Conservation (phyloP, 2,113 vertebrate genomes). For the Raja brachyura region DNA sequence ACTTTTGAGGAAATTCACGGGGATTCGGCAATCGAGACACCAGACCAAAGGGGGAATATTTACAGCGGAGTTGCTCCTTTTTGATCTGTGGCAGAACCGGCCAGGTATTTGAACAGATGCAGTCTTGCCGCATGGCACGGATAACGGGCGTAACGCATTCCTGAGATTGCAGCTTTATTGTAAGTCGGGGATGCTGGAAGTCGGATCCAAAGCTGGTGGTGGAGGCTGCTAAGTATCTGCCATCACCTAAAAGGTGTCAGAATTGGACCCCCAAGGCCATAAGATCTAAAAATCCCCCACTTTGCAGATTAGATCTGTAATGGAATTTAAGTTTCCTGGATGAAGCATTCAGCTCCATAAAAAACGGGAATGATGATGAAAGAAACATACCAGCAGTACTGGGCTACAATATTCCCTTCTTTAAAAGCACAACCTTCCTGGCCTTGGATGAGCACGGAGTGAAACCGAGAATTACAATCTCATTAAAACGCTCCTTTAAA, state of each 20-base stretch:
- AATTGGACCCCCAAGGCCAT: constrained; percentile 2
- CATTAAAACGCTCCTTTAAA: neutral
- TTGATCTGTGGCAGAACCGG: neutral
- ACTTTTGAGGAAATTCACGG: neutral
- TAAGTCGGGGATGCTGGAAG: neutral
- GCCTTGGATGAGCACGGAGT: neutral
- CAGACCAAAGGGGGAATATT: neutral
- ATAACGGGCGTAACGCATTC: neutral
- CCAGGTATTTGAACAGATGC: constrained; percentile 10
- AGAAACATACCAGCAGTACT: neutral
- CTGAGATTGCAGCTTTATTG: constrained; percentile 3
- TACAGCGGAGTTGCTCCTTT: neutral
- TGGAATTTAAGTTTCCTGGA: constrained; percentile 33
- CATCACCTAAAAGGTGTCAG: constrained; percentile 11
- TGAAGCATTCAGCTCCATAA: constrained; percentile 10
- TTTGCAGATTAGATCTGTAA: neutral
- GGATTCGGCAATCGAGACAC: neutral
- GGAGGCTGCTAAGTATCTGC: constrained; percentile 6
- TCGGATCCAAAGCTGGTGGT: neutral
- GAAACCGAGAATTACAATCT: neutral
- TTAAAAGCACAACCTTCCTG: neutral
- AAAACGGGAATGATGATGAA: neutral
- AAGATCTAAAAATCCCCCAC: neutral
- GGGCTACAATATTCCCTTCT: neutral
- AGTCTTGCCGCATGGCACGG: neutral